A percentile compares a stretch with the other conserved stretches of the same genome.
These are phyloP conservation scores for Bugula neritina DNA, from an alignment of 2,888 invertebrate genomes.

Conservation along the genomic window DNA sequence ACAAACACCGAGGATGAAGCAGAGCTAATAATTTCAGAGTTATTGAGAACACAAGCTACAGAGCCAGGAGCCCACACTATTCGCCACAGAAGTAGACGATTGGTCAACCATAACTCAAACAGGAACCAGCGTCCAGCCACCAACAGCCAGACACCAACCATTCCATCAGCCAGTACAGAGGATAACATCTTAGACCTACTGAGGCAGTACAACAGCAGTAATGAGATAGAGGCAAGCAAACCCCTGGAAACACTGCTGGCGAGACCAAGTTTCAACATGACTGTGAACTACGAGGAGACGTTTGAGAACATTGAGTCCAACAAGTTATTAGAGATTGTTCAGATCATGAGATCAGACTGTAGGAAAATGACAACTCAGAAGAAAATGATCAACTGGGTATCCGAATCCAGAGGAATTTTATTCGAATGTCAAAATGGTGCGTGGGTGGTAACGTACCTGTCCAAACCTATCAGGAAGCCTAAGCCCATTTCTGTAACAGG, in stretches of 20 bases:
- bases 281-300: not conserved
- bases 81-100: not conserved
- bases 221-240: not conserved
- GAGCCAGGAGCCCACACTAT: not conserved
- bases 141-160: too few species aligned
- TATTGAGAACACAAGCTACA: not conserved
- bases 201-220: constrained; percentile 8
- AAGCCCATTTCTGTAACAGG: constrained; percentile 12
- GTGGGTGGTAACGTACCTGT: constrained; percentile 18
- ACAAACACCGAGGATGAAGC: not conserved
- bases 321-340: not conserved
- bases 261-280: constrained; percentile 9
- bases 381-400: constrained; percentile 5
- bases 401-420: not conserved
- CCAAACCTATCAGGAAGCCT: not conserved
- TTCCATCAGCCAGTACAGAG: not conserved
- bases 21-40: not conserved
- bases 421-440: constrained; percentile 22
- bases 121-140: not conserved
- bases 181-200: not conserved
- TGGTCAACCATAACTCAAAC: not conserved
- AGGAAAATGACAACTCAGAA: not conserved
- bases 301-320: constrained; percentile 16
- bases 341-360: constrained; percentile 5
- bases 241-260: not conserved